Evolutionary conservation across 2,888 invertebrate species (phyloP), one percentile per base, ranked within the genome.

Genomic region (Tridacna crocea): DNA sequence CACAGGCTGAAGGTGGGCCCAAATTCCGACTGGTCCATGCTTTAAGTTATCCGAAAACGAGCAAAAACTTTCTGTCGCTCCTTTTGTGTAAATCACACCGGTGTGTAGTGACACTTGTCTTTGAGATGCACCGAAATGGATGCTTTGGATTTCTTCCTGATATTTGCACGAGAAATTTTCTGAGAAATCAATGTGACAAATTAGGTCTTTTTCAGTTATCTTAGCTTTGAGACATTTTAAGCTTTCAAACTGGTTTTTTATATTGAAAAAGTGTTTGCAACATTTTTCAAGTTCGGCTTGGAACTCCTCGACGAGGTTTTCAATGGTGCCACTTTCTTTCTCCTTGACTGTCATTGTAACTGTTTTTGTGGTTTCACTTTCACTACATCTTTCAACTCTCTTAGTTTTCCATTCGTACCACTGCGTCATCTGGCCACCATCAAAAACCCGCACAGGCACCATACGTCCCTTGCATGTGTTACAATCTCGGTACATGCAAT

Each of bases 11-110:
- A 94, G 84, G 85, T 94, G 94, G 55, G 91, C 92, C 93, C 94
- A 94, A 73, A 95, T 92, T 22, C 93, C 93, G 65, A 89, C 87
- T 58, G 94, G 92, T 63, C 90, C 90, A 90, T 95, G 94, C 12
- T 77, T 70, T 51, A 58, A 36, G 55, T 66, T 66, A 58, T 68
- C 70, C 22, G 68, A 63, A 13, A 63, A 27, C 36, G 55, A 58
- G 27, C 47, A 72, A 46, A 78, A 82, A 46, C 84, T 24, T 47
- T 27, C n/a, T 10, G 2, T 15, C 13, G 48, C 58, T n/a, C 77
- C 63, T 47, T 36, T 26, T 17, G 72, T 36, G 72, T 94, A 94
- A 10, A 92, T 81, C 26, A 94, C 92, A 8, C 93, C 94, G 55
- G 93, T 94, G 81, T 94, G 94, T 22, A 94, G 87, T 73, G 91